Conservation (phyloP, 2,113 vertebrate species). For the Pungitius pungitius region DNA sequence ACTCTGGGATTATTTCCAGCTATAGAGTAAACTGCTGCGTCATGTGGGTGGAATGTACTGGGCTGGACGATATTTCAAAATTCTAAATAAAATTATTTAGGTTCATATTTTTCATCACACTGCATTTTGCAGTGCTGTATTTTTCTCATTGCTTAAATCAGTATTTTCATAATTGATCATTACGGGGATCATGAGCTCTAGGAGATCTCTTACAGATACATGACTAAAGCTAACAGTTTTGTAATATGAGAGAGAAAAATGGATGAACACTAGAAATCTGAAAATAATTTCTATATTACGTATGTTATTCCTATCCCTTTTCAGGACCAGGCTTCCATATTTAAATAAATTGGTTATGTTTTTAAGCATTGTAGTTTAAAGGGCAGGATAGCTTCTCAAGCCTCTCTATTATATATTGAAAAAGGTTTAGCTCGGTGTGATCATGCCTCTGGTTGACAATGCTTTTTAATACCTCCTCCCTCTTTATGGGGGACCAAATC, state of each 20-base stretch:
- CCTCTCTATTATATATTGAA: background rate
- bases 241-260: background rate
- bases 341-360: background rate
- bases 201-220: constrained; percentile 20
- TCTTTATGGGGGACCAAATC: background rate
- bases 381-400: no score
- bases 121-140: background rate
- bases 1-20: background rate
- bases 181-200: constrained; percentile 11
- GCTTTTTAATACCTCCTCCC: background rate
- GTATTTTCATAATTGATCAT: constrained; percentile 5
- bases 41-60: background rate
- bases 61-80: background rate
- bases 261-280: background rate
- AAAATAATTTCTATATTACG: background rate
- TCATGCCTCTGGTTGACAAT: background rate
- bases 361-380: background rate
- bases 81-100: background rate
- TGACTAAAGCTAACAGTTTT: constrained; percentile 13
- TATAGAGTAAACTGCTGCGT: constrained; percentile 9
- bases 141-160: background rate
- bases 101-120: background rate
- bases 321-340: no score
- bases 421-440: background rate
- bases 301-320: background rate